Base-by-base conservation (phyloP, 2,888 invertebrate genomes). In the Plebejus melissa region DNA sequence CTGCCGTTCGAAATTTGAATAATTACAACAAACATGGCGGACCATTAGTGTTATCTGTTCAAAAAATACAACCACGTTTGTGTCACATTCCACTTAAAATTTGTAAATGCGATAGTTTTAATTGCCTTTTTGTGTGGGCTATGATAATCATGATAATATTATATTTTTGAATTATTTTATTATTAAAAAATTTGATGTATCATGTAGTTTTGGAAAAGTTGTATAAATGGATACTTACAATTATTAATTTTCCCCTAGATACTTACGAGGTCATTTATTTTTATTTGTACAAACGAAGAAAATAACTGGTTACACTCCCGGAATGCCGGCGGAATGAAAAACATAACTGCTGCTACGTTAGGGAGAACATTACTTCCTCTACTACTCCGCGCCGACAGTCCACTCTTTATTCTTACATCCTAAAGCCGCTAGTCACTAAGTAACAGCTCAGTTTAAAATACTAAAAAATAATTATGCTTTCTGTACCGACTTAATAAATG, bases 1-100 rank as follows among this genome's bases (percentile, higher is more conserved):
- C 91, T 91, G 92, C 89, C 84, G 86, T 89, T 90, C 88, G 79
- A 88, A 89, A 90, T 91, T 92, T 91, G 85, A 91, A 90, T 91
- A 91, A 91, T 92, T 87, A 90, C 87, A 86, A 84, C 84, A 85
- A 86, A 85, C 85, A 88, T 86, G 88, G 83, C 84, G 82, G 82
- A 84, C 84, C 86, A 89, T 90, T 90, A 89, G 79, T 78, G 80
- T 83, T 87, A 86, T 86, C 87, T 86, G 85, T 86, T 83, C 84
- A 83, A 82, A 84, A 85, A 86, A 86, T 84, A 86, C 89, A 85
- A 85, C 74, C 2, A 65, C 65, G 36, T 32, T 76, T 77, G 77
- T 79, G 75, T 76, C 74, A 77, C 76, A 79, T 79, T 85, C 86
- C 83, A 84, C 84, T 83, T 88, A 87, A 88, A 89, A 89, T 88